These are phyloP conservation scores for Momotus momota DNA, from an alignment of 2,797 vertebrate species.

Conservation along the genomic window DNA sequence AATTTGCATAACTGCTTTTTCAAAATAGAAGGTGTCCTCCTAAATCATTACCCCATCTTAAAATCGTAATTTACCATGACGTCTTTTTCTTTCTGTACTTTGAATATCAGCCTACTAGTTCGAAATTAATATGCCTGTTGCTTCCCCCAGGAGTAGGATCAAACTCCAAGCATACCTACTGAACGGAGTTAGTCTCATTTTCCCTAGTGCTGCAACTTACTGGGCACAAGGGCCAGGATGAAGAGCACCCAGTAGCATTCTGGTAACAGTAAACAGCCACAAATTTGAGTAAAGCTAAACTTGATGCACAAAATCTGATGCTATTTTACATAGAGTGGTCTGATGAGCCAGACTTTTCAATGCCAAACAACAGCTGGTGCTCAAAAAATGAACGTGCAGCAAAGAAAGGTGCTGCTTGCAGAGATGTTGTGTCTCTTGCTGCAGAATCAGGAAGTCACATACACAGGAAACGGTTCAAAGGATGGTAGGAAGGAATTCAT, in stretches of 20 bases:
- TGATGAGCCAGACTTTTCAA: neutral
- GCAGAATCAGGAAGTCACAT: neutral
- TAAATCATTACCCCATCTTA: neutral
- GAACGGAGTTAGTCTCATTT: neutral
- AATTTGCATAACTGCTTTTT: neutral
- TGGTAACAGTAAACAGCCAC: neutral
- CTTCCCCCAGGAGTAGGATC: neutral
- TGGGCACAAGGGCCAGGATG: neutral
- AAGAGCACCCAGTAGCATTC: neutral
- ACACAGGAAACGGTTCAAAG: rapidly evolving
- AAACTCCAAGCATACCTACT: neutral
- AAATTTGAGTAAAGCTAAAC: neutral
- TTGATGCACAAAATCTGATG: neutral
- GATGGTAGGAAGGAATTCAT: neutral
- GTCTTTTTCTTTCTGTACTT: neutral
- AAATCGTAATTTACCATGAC: neutral
- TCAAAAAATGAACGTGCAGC: neutral
- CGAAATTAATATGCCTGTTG: neutral
- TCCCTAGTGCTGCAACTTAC: neutral
- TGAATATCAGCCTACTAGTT: neutral
- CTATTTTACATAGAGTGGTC: neutral
- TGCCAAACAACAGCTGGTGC: neutral
- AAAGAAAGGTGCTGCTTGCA: neutral
- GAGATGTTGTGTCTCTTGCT: neutral
- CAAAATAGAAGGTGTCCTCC: neutral